These are phyloP conservation scores for Callipepla squamata DNA, from an alignment of 2,113 vertebrate genomes.

Conservation along the genomic window DNA sequence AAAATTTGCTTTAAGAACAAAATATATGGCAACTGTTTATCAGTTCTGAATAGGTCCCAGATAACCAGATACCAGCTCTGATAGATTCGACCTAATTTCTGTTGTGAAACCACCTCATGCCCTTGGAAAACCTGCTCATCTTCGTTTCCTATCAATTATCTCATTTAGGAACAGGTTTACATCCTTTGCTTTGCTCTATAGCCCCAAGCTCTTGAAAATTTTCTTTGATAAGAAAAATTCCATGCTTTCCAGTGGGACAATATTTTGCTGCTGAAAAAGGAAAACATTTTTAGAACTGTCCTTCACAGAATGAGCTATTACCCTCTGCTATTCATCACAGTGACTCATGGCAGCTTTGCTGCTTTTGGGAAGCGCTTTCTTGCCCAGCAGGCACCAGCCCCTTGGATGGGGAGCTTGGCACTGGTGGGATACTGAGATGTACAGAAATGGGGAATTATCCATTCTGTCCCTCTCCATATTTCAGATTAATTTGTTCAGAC, in stretches of 20 bases:
- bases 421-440: not conserved
- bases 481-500: not conserved
- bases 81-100: not conserved
- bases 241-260: not conserved
- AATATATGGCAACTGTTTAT: not conserved
- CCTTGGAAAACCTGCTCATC: not conserved
- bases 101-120: not conserved
- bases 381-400: not conserved
- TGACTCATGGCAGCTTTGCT: slow-evolving; percentile 2
- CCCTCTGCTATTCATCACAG: not conserved
- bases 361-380: not conserved
- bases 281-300: not conserved
- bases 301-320: slow-evolving; percentile 8
- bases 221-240: not conserved
- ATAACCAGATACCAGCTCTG: not conserved
- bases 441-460: not conserved
- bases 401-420: not conserved
- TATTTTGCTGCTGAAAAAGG: not conserved
- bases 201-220: not conserved
- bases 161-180: not conserved
- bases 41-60: not conserved
- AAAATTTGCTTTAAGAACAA: not conserved
- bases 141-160: not conserved
- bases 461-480: not conserved
- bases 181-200: not conserved